Evolutionary conservation across 2,797 vertebrate genomes (phyloP).

Genomic region (Phataginus tricuspis): DNA sequence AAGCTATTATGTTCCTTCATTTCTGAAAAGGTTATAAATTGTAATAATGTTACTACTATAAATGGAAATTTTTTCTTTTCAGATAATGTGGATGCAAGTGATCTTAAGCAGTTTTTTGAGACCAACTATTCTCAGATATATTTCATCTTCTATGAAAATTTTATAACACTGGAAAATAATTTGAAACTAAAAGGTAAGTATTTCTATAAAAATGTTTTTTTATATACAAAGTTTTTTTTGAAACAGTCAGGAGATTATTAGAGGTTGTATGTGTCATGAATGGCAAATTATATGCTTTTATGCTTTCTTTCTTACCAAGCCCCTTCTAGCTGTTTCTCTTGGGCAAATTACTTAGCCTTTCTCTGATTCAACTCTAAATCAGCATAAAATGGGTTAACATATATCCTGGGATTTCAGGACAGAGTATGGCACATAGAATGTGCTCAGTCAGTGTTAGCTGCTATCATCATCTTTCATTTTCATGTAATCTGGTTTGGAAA

Average conservation of each 20-base stretch:
- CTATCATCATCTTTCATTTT: background rate
- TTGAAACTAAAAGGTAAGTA: constrained; percentile 98
- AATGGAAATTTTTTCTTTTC: constrained; percentile 75
- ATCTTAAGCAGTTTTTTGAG: constrained; percentile 98
- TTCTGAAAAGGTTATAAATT: constrained; percentile 53
- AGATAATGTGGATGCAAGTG: constrained; percentile 96
- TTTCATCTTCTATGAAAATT: constrained; percentile 99
- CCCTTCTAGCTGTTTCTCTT: background rate
- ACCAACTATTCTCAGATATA: constrained; percentile 98
- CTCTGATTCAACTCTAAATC: background rate
- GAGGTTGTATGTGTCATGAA: background rate
- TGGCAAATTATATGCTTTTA: background rate
- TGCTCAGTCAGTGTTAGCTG: background rate
- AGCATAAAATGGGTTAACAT: background rate
- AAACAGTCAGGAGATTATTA: background rate
- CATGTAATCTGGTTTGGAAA: background rate
- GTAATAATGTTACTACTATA: background rate
- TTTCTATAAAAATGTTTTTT: background rate
- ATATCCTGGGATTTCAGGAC: background rate
- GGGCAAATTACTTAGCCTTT: background rate
- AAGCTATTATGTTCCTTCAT: background rate
- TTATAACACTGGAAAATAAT: constrained; percentile 98
- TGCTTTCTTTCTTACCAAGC: background rate
- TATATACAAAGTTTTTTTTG: background rate
- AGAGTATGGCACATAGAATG: background rate